Conservation (phyloP, 1,140 invertebrate genomes). For the Drosophila micromelanica region DNA sequence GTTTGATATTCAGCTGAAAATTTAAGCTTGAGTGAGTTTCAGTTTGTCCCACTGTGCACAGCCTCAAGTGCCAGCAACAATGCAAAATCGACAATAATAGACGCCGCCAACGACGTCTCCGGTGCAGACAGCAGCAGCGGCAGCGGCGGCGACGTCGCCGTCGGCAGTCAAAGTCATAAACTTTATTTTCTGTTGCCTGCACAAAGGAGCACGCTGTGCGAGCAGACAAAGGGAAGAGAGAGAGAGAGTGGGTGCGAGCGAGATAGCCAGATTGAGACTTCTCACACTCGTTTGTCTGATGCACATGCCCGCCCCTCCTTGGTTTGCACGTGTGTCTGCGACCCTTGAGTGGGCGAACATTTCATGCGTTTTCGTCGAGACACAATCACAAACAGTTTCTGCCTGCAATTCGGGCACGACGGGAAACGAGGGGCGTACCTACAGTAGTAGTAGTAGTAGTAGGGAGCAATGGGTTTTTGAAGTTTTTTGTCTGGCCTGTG, state of each 20-base stretch:
- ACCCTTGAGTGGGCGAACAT: constrained; percentile 52
- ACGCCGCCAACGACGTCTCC: constrained; percentile 52
- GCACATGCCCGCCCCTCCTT: constrained; percentile 30
- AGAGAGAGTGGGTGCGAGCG: constrained; percentile 19
- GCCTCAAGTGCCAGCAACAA: constrained; percentile 49
- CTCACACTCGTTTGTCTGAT: constrained; percentile 46
- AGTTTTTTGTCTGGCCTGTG: constrained; percentile 34
- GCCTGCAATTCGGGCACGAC: constrained; percentile 25
- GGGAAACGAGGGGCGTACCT: not conserved
- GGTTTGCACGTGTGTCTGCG: constrained; percentile 50
- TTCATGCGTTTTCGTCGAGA: constrained; percentile 52
- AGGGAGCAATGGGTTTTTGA: constrained; percentile 18
- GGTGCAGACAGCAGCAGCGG: constrained; percentile 53
- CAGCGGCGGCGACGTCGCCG: constrained; percentile 42
- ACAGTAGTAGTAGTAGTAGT: too few relatives aligned
- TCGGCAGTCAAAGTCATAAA: constrained; percentile 80
- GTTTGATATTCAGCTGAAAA: not conserved
- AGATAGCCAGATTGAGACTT: constrained; percentile 33
- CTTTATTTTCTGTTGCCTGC: constrained; percentile 82
- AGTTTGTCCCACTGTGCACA: constrained; percentile 34
- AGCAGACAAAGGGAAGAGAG: not conserved
- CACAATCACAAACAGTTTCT: constrained; percentile 49
- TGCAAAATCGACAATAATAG: constrained; percentile 72
- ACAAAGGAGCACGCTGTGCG: constrained; percentile 65
- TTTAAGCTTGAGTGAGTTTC: not conserved